These are phyloP conservation scores for Siniperca scherzeri DNA, from an alignment of 2,797 vertebrate genomes.

Conservation along the genomic window DNA sequence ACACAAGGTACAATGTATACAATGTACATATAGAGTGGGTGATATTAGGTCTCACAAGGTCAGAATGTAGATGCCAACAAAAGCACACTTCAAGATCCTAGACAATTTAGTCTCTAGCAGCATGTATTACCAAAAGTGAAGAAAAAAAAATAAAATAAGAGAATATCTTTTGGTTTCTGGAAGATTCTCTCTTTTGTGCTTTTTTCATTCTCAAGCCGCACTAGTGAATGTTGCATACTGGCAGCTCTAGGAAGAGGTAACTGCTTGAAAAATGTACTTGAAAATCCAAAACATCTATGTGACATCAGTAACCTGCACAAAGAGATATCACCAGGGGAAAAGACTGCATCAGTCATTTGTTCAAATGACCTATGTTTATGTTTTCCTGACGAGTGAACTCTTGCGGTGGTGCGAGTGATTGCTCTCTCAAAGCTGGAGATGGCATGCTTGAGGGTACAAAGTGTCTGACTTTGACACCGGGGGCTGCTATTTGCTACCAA, in stretches of 20 bases:
- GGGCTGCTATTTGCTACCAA: neutral
- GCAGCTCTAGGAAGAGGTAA: neutral
- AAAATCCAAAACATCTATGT: neutral
- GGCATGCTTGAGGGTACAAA: too few species aligned
- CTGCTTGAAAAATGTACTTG: conserved; percentile 1
- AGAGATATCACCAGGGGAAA: conserved; percentile 3
- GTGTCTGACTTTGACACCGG: neutral
- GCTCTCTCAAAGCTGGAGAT: neutral
- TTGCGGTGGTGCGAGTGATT: neutral
- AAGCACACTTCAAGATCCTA: neutral
- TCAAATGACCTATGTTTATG: neutral
- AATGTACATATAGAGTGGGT: neutral
- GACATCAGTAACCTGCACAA: neutral
- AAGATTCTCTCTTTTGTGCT: conserved; percentile 15
- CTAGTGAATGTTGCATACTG: neutral
- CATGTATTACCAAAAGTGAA: neutral
- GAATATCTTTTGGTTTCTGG: conserved; percentile 2
- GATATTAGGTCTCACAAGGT: conserved; percentile 12
- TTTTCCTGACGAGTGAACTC: conserved; percentile 13
- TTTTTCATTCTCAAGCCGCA: conserved; percentile 25
- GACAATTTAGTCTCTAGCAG: neutral
- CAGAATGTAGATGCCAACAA: neutral
- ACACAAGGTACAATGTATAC: neutral
- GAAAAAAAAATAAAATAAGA: neutral
- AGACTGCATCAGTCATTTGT: neutral